Evolutionary conservation across 2,888 invertebrate genomes (phyloP).

Genomic region (Glaucopsyche alexis): DNA sequence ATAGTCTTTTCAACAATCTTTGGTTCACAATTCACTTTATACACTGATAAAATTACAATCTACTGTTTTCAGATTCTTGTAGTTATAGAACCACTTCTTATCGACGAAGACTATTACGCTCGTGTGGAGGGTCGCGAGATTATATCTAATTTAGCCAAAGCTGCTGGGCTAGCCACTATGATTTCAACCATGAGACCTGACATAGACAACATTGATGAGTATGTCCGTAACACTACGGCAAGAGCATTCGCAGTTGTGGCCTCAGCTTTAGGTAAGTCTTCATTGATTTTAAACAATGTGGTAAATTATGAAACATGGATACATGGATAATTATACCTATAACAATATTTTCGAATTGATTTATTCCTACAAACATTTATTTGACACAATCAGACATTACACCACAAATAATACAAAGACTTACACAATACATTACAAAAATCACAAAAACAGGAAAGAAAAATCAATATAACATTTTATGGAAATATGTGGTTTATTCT

Average conservation of each 20-base stretch:
- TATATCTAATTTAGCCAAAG: constrained; percentile 99
- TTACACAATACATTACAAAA: too few species aligned
- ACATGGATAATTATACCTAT: background rate
- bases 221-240: constrained; percentile 99
- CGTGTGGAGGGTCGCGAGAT: constrained; percentile 99
- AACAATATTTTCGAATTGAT: background rate
- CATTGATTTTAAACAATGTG: background rate
- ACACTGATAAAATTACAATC: background rate
- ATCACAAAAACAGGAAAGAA: too few species aligned
- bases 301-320: too few species aligned
- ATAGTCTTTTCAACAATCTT: background rate
- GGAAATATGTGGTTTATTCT: constrained; percentile 29
- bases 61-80: constrained; percentile 87
- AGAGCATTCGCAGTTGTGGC: constrained; percentile 99
- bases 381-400: too few species aligned
- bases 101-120: constrained; percentile 99
- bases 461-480: too few species aligned
- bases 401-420: too few species aligned
- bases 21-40: background rate
- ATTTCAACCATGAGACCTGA: constrained; percentile 99
- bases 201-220: constrained; percentile 99
- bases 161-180: constrained; percentile 99
- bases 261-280: constrained; percentile 90
- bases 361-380: background rate
- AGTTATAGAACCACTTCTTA: constrained; percentile 98